A percentile compares a stretch with the other conserved stretches of the same genome.
phyloP scores from a whole-genome alignment of 2,888 invertebrate genomes.

The Leptura quadrifasciata region DNA sequence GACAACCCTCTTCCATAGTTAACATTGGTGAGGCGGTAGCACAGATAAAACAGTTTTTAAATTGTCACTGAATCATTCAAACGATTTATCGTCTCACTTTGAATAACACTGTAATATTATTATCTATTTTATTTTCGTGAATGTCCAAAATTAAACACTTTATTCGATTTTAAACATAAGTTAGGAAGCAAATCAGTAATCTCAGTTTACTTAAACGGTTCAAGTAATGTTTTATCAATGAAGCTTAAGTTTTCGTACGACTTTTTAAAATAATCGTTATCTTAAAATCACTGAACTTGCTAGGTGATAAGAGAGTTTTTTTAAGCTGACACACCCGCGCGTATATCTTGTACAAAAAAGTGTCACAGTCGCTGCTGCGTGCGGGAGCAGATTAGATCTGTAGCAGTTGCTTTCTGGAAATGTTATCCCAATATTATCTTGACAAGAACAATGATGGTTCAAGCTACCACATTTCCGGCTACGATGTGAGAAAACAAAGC shows the following conservation, averaged over 20 bases:
- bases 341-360: conserved; percentile 8
- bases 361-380: conserved; percentile 38
- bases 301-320: conserved; percentile 25
- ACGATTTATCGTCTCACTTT: conserved; percentile 1
- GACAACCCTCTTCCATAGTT: conserved; percentile 70
- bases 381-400: conserved; percentile 61
- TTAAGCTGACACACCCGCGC: conserved; percentile 34
- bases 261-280: conserved; percentile 56
- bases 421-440: conserved; percentile 75
- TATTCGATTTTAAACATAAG: conserved; percentile 10
- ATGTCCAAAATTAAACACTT: conserved; percentile 10
- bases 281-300: conserved; percentile 55
- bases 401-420: conserved; percentile 69
- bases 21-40: conserved; percentile 58
- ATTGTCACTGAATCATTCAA: conserved; percentile 46
- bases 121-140: conserved; percentile 15
- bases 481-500: conserved; percentile 73
- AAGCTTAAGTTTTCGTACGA: conserved; percentile 38
- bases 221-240: conserved; percentile 37
- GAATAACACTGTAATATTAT: background rate
- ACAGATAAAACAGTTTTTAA: background rate
- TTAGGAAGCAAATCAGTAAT: conserved; percentile 28
- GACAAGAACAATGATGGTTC: conserved; percentile 75
- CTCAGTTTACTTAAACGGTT: conserved; percentile 27
- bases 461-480: conserved; percentile 74